A percentile compares a stretch with the other conserved stretches of the same genome.
Evolutionary conservation across 2,797 vertebrate genomes (phyloP).

Genomic region (Hemitrygon akajei): DNA sequence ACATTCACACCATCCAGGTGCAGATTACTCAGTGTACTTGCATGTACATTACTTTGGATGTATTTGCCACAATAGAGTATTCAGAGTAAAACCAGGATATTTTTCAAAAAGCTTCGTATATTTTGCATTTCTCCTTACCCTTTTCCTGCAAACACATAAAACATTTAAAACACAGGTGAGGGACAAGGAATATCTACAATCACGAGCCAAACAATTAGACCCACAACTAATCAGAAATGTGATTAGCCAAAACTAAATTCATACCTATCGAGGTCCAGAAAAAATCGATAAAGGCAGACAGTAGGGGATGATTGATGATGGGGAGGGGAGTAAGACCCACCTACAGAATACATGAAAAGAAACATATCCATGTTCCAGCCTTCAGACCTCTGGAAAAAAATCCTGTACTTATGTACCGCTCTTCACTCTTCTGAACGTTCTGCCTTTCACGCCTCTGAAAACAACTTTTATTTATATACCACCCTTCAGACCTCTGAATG

Average conservation of each 20-base stretch:
- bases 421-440: no score
- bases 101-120: background rate
- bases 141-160: background rate
- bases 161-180: background rate
- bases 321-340: no score
- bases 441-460: no score
- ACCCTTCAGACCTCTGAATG: background rate
- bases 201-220: background rate
- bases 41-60: background rate
- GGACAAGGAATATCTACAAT: background rate
- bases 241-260: background rate
- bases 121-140: background rate
- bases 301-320: no score
- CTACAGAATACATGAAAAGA: no score
- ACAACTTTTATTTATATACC: no score
- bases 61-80: background rate
- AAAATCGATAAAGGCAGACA: no score
- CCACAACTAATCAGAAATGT: background rate
- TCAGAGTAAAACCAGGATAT: background rate
- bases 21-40: background rate
- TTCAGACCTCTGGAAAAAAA: no score
- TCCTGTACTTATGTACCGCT: no score
- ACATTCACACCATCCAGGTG: background rate
- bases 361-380: no score
- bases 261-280: no score